Base-by-base conservation (phyloP, 2,113 vertebrate species). In the Phocoena sinus region DNA sequence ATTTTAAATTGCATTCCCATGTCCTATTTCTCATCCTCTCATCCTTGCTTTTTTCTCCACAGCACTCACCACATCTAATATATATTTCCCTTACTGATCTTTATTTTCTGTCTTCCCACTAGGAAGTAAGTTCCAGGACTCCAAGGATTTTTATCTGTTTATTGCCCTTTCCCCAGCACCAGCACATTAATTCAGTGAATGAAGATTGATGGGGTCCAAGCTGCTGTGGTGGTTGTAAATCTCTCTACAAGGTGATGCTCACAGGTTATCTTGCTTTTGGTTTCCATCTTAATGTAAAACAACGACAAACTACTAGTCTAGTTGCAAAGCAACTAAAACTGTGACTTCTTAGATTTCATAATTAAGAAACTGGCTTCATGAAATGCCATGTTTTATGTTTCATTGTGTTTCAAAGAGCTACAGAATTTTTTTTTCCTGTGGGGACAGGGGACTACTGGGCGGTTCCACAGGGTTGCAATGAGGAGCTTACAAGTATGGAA, bases 221-320 rank as follows among this genome's bases (percentile, higher is more conserved):
- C 2, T 5, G 6, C 60, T 26, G 31, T 36, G 36, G 50, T 9
- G 25, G 15, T 63, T 71, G 14, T 31, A 58, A 76, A 76, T 88
- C 21, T 85, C 0, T n/a, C 77, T 89, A 93, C 94, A 81, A 97
- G 95, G 76, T 94, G 95, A 95, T 63, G 60, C 91, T 95, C 95
- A 89, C 38, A 93, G 93, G 93, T 84, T 88, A 80, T 76, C 63
- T 96, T 97, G 50, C 9, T 88, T 93, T 84, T 80, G 63, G 6
- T 63, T 36, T 95, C 33, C 26, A 28, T 36, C 18, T 88, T 94
- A 3, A 9, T 25, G 26, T 33, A 56, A 67, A 65, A 92, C 36
- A 74, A 38, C 63, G 77, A 74, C 44, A 31, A 77, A 36, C 1
- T 28, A 56, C 2, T 47, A 68, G 41, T 71, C 7, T 65, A 47